Evolutionary conservation across 2,888 invertebrate species (phyloP).

Genomic region (Drepanosiphum platanoidis): DNA sequence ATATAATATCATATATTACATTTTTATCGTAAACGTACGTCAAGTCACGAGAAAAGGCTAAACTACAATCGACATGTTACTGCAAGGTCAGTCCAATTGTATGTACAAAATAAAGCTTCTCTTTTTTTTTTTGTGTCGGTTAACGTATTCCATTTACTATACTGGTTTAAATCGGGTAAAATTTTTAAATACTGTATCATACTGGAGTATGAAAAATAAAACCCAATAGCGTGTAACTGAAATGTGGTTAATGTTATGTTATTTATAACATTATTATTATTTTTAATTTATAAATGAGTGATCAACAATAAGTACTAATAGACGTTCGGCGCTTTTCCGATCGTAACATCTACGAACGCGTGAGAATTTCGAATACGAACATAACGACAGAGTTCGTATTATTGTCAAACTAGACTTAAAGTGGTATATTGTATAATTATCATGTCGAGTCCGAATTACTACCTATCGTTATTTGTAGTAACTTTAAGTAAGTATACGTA

Average conservation of each 20-base stretch:
- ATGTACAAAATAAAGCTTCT: neutral
- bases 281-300: too few relatives aligned
- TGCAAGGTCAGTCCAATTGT: conserved; percentile 1
- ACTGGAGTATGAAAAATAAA: too few relatives aligned
- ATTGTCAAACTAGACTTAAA: too few relatives aligned
- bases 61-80: neutral
- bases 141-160: too few relatives aligned
- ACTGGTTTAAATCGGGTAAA: too few relatives aligned
- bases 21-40: neutral
- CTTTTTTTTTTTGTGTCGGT: too few relatives aligned
- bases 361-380: neutral
- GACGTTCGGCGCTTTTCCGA: neutral
- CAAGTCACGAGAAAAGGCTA: neutral
- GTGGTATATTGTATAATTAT: too few relatives aligned
- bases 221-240: too few relatives aligned
- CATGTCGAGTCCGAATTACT: neutral
- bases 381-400: too few relatives aligned
- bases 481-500: neutral
- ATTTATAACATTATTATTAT: too few relatives aligned
- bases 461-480: neutral
- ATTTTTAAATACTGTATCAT: too few relatives aligned
- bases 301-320: neutral
- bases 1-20: neutral
- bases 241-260: too few relatives aligned
- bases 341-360: neutral